A percentile compares a stretch with the other conserved stretches of the same genome.
Evolutionary conservation across 2,888 invertebrate species (phyloP).

Genomic region (Folsomia candida): DNA sequence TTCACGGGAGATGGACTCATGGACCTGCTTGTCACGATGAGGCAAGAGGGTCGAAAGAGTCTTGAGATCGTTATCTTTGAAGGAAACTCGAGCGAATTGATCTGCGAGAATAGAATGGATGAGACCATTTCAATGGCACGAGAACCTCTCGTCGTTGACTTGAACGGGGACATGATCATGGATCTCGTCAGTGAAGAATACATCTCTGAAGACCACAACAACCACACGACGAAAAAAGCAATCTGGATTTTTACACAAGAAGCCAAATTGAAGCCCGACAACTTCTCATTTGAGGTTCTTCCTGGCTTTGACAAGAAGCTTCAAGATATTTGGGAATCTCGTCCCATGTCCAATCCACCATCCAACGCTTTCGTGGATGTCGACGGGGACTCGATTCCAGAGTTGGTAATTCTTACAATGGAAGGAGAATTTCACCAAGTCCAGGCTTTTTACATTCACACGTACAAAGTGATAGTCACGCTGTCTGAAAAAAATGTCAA

Average conservation of each 20-base stretch:
- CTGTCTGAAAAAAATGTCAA: background rate
- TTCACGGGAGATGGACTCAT: conserved; percentile 93
- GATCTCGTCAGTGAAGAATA: conserved; percentile 72
- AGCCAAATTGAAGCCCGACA: background rate
- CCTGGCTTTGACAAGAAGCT: background rate
- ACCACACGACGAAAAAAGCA: conserved; percentile 2
- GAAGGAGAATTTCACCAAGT: background rate
- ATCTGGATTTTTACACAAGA: conserved; percentile 29
- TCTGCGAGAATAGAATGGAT: conserved; percentile 25
- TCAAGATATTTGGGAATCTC: background rate
- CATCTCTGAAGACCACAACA: background rate
- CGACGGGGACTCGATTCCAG: conserved; percentile 41
- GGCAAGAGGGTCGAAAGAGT: conserved; percentile 14
- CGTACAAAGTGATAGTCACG: background rate
- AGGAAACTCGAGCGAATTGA: conserved; percentile 25
- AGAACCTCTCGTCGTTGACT: conserved; percentile 78
- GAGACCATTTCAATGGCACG: conserved; percentile 18
- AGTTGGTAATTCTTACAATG: conserved; percentile 32
- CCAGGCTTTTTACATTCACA: background rate
- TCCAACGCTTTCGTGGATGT: conserved; percentile 42
- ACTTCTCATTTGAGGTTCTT: background rate
- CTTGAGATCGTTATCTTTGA: conserved; percentile 25
- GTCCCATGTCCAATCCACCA: conserved; percentile 26
- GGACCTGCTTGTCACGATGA: conserved; percentile 75
- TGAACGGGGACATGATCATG: conserved; percentile 86